Base-by-base conservation (phyloP, 2,113 vertebrate species). In the Istiophorus platypterus region DNA sequence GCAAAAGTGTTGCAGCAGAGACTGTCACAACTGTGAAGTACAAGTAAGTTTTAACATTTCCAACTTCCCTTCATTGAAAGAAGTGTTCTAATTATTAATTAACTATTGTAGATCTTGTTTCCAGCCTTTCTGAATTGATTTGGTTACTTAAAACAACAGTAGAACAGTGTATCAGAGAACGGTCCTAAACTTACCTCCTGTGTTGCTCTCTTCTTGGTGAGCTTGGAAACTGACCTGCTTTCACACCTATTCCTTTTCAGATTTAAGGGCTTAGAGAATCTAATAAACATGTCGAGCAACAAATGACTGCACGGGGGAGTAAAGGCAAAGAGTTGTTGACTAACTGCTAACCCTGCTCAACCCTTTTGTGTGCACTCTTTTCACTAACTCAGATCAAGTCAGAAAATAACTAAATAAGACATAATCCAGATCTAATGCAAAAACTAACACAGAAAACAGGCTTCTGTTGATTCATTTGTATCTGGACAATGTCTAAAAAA, bases 11-110 rank as follows among this genome's bases (percentile, higher is more conserved):
- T 73, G 88, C 96, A 63, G 87, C 96, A 24, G 98, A 98, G 90
- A 99, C 97, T 0, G 97, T 99, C 41, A 95, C 94, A 56, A 98
- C 96, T 1, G 96, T 99, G 76, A 97, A 93, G 76, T 85, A 98
- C 94, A 99, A 99, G 97, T 99, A 95, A 95, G 98, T 96, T 59
- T 26, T 73, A 1, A 68, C 34, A 42, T 77, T 62, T 73, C 11
- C 6, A n/a, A 7, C 24, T 62, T 58, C 20, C 17, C 9, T 39
- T 59, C 3, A 3, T 34, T 58, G 20, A 71, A 37, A 6, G 51
- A 64, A 34, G 39, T 59, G 2, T 70, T 78, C 7, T 57, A 1
- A 63, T 58, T 17, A 20, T 58, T 13, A 9, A 69, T 72, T 4
- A 14, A 42, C 63, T 45, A 8, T 22, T 56, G 2, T 49, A n/a